phyloP scores from a whole-genome alignment of 1,140 invertebrate genomes.

The Calliopsis andreniformis region DNA sequence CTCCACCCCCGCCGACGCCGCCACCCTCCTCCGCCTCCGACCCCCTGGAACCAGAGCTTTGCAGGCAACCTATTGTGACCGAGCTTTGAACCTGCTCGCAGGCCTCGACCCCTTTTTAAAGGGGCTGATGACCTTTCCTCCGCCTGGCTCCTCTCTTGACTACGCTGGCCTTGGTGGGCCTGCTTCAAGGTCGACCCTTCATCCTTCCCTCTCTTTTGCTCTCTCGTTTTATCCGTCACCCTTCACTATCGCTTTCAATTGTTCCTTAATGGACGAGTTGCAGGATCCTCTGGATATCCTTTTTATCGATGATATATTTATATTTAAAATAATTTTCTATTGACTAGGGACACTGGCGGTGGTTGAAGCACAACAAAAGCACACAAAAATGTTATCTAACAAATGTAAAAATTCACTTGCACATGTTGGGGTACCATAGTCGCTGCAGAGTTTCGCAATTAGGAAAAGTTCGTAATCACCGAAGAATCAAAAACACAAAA shows the following conservation, averaged over 20 bases:
- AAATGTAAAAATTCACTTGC: too few species aligned
- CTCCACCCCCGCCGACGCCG: conserved; percentile 55
- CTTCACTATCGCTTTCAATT: background rate
- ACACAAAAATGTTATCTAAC: too few species aligned
- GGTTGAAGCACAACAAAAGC: too few species aligned
- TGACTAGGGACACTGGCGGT: too few species aligned
- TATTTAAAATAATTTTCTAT: too few species aligned
- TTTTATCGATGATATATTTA: too few species aligned
- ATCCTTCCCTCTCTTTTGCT: conserved; percentile 37
- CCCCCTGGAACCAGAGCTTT: conserved; percentile 74
- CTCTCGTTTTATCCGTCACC: background rate
- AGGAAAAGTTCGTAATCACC: too few species aligned
- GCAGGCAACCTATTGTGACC: conserved; percentile 78
- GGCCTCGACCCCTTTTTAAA: conserved; percentile 60
- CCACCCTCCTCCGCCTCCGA: conserved; percentile 68
- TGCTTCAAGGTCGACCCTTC: conserved; percentile 57
- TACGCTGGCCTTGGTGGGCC: conserved; percentile 36
- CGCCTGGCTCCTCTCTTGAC: background rate
- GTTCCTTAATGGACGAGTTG: background rate
- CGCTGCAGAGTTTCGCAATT: background rate
- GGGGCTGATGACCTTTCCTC: conserved; percentile 58
- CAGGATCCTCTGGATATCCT: too few species aligned
- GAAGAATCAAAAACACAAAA: too few species aligned
- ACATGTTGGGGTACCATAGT: too few species aligned
- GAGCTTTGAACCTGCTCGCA: conserved; percentile 66